phyloP scores from a whole-genome alignment of 2,888 invertebrate species.

The Cerceris rybyensis region DNA sequence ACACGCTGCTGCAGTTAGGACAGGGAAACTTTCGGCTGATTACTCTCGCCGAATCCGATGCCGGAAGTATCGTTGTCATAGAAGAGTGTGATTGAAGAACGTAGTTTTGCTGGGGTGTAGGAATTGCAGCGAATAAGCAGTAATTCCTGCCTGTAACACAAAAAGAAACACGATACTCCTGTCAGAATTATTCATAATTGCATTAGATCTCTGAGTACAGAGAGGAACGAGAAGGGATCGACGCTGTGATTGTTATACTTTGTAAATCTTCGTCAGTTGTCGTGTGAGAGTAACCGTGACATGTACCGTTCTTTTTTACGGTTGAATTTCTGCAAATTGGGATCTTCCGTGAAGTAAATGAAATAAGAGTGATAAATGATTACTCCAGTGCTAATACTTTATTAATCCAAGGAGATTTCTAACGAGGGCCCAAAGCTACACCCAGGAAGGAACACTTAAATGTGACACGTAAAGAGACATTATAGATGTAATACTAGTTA shows the following conservation, averaged over 20 bases:
- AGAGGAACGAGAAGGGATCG: conserved; percentile 22
- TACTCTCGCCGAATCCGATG: conserved; percentile 7
- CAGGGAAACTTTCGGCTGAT: conserved; percentile 61
- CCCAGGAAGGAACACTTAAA: too few relatives aligned
- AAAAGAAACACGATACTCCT: conserved; percentile 50
- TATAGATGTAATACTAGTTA: neutral
- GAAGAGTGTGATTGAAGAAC: conserved; percentile 4
- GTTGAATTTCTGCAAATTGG: neutral
- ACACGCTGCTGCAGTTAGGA: conserved; percentile 63
- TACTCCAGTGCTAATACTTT: conserved; percentile 23
- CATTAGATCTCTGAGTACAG: conserved; percentile 14
- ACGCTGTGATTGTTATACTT: conserved; percentile 6
- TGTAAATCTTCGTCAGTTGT: conserved; percentile 47
- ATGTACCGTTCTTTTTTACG: neutral
- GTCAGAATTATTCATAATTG: conserved; percentile 41
- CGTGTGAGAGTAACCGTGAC: neutral
- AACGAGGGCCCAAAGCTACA: too few relatives aligned
- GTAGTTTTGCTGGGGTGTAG: conserved; percentile 19
- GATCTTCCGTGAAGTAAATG: conserved; percentile 43
- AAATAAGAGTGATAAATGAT: conserved; percentile 18
- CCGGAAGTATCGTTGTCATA: neutral
- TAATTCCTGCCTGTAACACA: conserved; percentile 62
- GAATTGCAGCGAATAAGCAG: conserved; percentile 31
- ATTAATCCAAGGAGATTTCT: conserved; percentile 18
- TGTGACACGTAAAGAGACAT: too few relatives aligned